phyloP scores from a whole-genome alignment of 2,797 vertebrate species.

The Centropyge bicolor region DNA sequence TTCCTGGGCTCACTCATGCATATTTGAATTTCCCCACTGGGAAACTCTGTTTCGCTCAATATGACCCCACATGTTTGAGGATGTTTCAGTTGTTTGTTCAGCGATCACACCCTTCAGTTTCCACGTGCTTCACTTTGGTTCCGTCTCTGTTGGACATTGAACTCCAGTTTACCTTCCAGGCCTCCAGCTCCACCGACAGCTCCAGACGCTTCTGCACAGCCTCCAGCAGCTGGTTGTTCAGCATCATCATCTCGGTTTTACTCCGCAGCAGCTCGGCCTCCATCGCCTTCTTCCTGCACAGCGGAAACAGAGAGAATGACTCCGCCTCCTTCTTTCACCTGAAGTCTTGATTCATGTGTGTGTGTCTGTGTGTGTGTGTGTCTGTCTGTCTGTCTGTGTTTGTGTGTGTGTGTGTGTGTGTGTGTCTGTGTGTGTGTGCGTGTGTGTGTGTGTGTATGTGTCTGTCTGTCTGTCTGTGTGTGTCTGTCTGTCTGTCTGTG shows the following conservation, averaged over 20 bases:
- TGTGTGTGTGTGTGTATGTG: too few species aligned
- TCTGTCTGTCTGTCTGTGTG: too few species aligned
- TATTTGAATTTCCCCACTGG: background rate
- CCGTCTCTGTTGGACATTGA: conserved; percentile 13
- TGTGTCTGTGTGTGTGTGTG: too few species aligned
- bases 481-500: too few species aligned
- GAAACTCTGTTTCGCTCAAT: conserved; percentile 7
- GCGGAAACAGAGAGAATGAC: conserved; percentile 43
- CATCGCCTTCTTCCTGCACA: conserved; percentile 87
- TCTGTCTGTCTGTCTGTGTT: too few species aligned
- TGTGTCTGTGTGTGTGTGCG: too few species aligned
- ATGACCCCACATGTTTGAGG: background rate
- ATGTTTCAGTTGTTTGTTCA: background rate
- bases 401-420: too few species aligned
- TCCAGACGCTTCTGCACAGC: conserved; percentile 89
- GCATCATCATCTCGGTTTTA: conserved; percentile 83
- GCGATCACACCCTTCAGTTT: background rate
- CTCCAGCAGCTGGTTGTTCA: conserved; percentile 90
- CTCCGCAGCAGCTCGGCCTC: conserved; percentile 87
- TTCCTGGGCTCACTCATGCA: background rate
- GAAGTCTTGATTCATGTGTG: conserved; percentile 37
- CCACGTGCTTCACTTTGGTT: background rate
- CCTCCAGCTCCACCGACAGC: conserved; percentile 88
- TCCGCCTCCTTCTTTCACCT: conserved; percentile 20
- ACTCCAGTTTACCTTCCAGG: conserved; percentile 86